These are phyloP conservation scores for Sarcophaga subvicina DNA, from an alignment of 2,888 invertebrate species.

Conservation along the genomic window DNA sequence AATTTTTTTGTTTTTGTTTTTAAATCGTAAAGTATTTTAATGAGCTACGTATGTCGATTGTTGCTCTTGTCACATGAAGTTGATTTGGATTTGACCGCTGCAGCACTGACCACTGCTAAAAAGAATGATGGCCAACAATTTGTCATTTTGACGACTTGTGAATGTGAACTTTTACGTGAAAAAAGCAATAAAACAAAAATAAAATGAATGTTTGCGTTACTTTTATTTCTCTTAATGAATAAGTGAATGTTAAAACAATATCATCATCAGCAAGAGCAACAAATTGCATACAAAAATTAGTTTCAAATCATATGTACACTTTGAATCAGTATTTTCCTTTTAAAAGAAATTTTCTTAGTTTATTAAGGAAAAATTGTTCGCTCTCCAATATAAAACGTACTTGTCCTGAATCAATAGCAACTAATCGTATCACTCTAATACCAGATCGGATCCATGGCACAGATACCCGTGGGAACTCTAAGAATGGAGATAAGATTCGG, in stretches of 20 bases:
- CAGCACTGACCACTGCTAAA: neutral
- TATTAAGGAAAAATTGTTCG: too few relatives aligned
- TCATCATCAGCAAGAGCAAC: neutral
- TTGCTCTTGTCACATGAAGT: neutral
- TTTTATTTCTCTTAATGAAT: too few relatives aligned
- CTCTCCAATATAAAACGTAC: too few relatives aligned
- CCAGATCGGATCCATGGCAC: too few relatives aligned
- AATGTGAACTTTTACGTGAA: neutral
- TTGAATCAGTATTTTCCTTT: too few relatives aligned
- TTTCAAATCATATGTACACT: too few relatives aligned
- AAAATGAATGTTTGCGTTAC: neutral
- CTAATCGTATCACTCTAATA: too few relatives aligned
- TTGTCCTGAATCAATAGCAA: too few relatives aligned
- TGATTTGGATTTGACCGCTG: neutral
- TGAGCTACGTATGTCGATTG: constrained; percentile 15
- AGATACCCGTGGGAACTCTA: too few relatives aligned
- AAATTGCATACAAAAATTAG: constrained; percentile 10
- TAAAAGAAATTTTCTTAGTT: too few relatives aligned
- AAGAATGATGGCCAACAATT: constrained; percentile 35
- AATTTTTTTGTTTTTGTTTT: neutral
- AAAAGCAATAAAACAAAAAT: neutral
- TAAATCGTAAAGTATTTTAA: constrained; percentile 5
- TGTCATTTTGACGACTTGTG: constrained; percentile 22
- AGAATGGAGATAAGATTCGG: too few relatives aligned
- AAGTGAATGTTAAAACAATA: constrained; percentile 1